Conservation (phyloP, 2,888 invertebrate species). For the Volucella zonaria region DNA sequence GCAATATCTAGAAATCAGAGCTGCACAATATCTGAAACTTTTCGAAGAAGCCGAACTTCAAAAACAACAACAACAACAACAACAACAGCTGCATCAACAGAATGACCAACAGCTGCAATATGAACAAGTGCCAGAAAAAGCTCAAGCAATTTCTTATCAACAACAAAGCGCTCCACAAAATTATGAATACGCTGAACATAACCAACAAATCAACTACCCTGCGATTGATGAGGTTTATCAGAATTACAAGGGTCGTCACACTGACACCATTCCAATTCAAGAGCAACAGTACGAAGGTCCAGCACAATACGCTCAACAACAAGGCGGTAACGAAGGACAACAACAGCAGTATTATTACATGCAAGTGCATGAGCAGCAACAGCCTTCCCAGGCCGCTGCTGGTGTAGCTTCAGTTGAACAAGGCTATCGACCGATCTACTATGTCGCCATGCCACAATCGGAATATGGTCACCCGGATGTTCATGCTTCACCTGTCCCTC, state of each 20-base stretch:
- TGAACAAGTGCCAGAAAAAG: slow-evolving; percentile 45
- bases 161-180: slow-evolving; percentile 52
- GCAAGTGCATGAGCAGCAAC: slow-evolving; percentile 73
- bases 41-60: slow-evolving; percentile 80
- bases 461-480: slow-evolving; percentile 62
- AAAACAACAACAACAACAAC: slow-evolving; percentile 77
- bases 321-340: slow-evolving; percentile 72
- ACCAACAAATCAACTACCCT: slow-evolving; percentile 75
- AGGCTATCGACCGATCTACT: slow-evolving; percentile 79
- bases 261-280: slow-evolving; percentile 45
- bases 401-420: slow-evolving; percentile 47
- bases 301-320: slow-evolving; percentile 66
- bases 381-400: slow-evolving; percentile 66
- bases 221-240: slow-evolving; percentile 80
- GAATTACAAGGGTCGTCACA: slow-evolving; percentile 78
- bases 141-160: slow-evolving; percentile 51
- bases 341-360: slow-evolving; percentile 79
- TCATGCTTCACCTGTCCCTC: slow-evolving; percentile 29
- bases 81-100: slow-evolving; percentile 71
- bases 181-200: slow-evolving; percentile 45
- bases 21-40: slow-evolving; percentile 80
- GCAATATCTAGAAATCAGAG: slow-evolving; percentile 82
- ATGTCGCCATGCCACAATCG: slow-evolving; percentile 77
- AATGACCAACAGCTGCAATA: slow-evolving; percentile 60
- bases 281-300: slow-evolving; percentile 66